Evolutionary conservation across 2,113 vertebrate genomes (phyloP).

Genomic region (human): DNA sequence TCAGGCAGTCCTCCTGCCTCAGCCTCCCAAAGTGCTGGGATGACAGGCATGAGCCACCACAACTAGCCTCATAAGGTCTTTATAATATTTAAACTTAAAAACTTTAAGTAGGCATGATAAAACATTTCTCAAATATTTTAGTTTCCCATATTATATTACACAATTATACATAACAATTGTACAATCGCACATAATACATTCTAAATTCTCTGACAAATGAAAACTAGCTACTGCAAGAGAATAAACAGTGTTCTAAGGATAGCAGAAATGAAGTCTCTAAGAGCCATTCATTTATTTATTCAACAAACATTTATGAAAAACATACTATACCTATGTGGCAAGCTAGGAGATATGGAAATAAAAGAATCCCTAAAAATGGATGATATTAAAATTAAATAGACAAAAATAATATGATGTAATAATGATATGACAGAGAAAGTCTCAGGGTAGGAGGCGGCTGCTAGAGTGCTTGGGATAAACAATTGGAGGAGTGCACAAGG

Average conservation of each 20-base stretch:
- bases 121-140: conserved; percentile 15
- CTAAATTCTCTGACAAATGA: conserved; percentile 22
- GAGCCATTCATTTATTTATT: not conserved
- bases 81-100: conserved; percentile 11
- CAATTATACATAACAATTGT: not conserved
- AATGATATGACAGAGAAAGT: conserved; percentile 1
- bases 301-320: conserved; percentile 39
- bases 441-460: not conserved
- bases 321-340: not conserved
- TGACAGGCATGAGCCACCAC: not conserved
- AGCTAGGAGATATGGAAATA: not conserved
- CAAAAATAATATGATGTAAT: not conserved
- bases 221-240: conserved; percentile 8
- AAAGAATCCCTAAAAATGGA: not conserved
- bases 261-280: not conserved
- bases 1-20: too few species aligned
- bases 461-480: not conserved
- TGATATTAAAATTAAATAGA: not conserved
- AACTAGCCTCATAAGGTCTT: not conserved
- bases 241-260: conserved; percentile 18
- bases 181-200: not conserved
- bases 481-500: not conserved
- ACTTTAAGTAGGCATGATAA: conserved; percentile 40
- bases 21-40: not conserved
- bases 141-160: not conserved